Percentiles rank a stretch among this genome's conserved stretches.
Conservation (phyloP, 2,113 vertebrate species). For the Upupa epops region DNA sequence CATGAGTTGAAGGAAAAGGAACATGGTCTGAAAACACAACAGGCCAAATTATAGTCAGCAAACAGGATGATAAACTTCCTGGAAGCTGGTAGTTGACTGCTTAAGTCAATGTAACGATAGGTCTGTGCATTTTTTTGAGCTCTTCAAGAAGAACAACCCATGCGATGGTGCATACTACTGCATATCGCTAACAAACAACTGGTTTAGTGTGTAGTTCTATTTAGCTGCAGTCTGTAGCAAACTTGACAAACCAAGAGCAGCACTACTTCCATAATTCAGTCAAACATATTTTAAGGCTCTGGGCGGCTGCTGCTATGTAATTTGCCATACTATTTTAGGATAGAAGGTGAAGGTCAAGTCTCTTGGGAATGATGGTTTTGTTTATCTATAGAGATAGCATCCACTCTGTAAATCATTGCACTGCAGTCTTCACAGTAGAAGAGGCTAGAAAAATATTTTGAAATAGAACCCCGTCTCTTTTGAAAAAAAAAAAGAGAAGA, state of each 20-base stretch:
- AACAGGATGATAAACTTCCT: slow-evolving; percentile 58
- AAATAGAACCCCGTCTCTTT: background rate
- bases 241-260: background rate
- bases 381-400: slow-evolving; percentile 39
- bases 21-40: background rate
- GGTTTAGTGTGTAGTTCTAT: background rate
- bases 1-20: background rate
- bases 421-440: slow-evolving; percentile 28
- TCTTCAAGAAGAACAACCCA: background rate
- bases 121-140: background rate
- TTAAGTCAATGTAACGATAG: background rate
- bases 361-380: slow-evolving; percentile 49
- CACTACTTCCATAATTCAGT: background rate
- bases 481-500: background rate
- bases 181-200: background rate
- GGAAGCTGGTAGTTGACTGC: background rate
- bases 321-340: slow-evolving; percentile 44
- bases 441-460: slow-evolving; percentile 48
- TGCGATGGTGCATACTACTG: background rate
- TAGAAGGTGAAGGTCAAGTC: slow-evolving; percentile 50
- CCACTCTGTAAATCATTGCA: slow-evolving; percentile 39
- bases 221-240: background rate
- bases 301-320: slow-evolving; percentile 24
- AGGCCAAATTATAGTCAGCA: background rate
- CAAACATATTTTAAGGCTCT: slow-evolving; percentile 34